Evolutionary conservation across 2,113 vertebrate genomes (phyloP).

Genomic region (Halcyon malimbica): DNA sequence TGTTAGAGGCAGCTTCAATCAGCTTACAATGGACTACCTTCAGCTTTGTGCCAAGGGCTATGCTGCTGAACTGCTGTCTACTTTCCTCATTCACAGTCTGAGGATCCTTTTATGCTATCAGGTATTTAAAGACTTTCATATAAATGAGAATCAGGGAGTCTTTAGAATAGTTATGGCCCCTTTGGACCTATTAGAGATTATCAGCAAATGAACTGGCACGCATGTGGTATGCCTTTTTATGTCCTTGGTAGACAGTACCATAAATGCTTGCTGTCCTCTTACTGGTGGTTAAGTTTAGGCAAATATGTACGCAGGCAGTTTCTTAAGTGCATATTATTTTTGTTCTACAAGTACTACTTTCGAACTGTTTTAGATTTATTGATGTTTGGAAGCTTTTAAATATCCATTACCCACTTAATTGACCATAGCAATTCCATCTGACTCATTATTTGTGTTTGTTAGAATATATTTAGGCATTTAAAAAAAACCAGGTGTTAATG

Average conservation of each 20-base stretch:
- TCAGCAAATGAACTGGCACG: neutral
- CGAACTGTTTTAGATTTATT: conserved; percentile 49
- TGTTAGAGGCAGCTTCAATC: neutral
- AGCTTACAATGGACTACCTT: neutral
- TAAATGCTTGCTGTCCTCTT: neutral
- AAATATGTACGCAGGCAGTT: conserved; percentile 1
- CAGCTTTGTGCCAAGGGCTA: neutral
- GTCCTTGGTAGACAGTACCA: neutral
- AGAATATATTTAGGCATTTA: conserved; percentile 52
- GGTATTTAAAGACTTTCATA: neutral
- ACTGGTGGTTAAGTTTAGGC: neutral
- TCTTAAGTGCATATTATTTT: conserved; percentile 44
- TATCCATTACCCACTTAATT: conserved; percentile 55
- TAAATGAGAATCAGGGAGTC: neutral
- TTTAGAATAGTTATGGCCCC: neutral
- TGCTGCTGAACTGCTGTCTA: neutral
- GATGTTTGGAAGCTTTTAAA: conserved; percentile 55
- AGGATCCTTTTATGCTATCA: neutral
- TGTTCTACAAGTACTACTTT: conserved; percentile 15
- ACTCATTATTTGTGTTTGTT: conserved; percentile 54
- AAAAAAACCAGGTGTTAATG: neutral
- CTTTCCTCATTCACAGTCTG: neutral
- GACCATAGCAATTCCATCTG: conserved; percentile 38
- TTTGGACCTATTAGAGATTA: neutral
- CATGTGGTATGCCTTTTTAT: neutral